Evolutionary conservation across 2,888 invertebrate species (phyloP), one percentile per base, ranked within the genome.

Genomic region (Cloeon dipterum): DNA sequence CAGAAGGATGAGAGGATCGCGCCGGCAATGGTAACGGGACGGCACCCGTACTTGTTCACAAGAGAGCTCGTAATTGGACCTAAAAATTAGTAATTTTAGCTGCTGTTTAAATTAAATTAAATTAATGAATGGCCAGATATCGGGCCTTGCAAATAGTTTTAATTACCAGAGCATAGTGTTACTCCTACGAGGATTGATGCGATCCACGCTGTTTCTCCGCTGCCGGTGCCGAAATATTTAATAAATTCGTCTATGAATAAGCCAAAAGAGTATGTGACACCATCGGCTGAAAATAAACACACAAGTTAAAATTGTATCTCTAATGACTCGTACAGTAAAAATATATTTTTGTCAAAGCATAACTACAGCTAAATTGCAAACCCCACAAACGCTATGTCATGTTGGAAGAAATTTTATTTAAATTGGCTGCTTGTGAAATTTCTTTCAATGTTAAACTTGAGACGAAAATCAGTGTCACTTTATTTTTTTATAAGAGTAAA

Each of bases 221-320:
- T 76, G 42, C 83, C 77, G 51, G 78, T 79, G 5, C 73, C 58
- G 57, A 91, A 94, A 59, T 85, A 79, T 41, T 66, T 61, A 46
- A 86, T 62, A 52, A 94, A 78, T 56, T 86, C 81, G 44, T 73
- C 68, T 58, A 83, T 81, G 59, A 94, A 85, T 42, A 94, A 74
- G 38, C 96, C 96, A 56, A 94, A 94, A 13, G 93, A 88, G 61
- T 96, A 96, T 36, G 93, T 94, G 56, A 96, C 82, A 40, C 96
- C 96, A 58, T 96, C 96, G 46, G 91, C 93, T 76, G 73, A 46
- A 34, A 63, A 34, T 18, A 11, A n/a, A 8, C n/a, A 25, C 8
- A 26, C 19, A 19, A 26, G 3, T 36, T 35, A 11, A 16, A 36
- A 16, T 36, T 34, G 14, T 14, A 36, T 13, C 3, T 16, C n/a